These are phyloP conservation scores for Phymastichus coffea DNA, from an alignment of 1,140 invertebrate genomes.

Conservation along the genomic window DNA sequence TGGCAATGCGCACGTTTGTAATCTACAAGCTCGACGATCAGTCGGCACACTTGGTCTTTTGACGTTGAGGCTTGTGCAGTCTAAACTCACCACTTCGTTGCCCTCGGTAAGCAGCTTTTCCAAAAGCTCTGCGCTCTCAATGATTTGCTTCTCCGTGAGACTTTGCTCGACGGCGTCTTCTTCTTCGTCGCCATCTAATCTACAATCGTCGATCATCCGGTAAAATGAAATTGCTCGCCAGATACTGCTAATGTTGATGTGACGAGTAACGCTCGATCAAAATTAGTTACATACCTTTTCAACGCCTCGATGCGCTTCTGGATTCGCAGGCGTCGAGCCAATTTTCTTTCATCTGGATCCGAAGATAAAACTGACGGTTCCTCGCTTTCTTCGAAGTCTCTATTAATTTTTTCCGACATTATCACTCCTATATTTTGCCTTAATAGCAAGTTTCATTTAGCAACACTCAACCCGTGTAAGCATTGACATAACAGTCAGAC, in stretches of 20 bases:
- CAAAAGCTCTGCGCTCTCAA: slow-evolving; percentile 60
- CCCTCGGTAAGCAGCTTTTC: slow-evolving; percentile 66
- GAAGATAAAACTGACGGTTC: slow-evolving; percentile 58
- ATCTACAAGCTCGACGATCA: too few relatives aligned
- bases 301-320: slow-evolving; percentile 60
- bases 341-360: slow-evolving; percentile 64
- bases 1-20: slow-evolving; percentile 71
- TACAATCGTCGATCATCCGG: not conserved
- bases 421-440: too few relatives aligned
- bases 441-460: too few relatives aligned
- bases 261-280: too few relatives aligned
- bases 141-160: slow-evolving; percentile 61
- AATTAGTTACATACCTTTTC: slow-evolving; percentile 63
- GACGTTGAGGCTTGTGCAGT: too few relatives aligned
- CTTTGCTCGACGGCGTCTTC: slow-evolving; percentile 43
- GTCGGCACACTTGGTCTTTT: too few relatives aligned
- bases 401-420: not conserved
- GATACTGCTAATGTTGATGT: too few relatives aligned
- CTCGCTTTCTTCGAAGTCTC: slow-evolving; percentile 33
- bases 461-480: too few relatives aligned
- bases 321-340: slow-evolving; percentile 63
- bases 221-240: too few relatives aligned
- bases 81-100: slow-evolving; percentile 63
- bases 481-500: not conserved
- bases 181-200: slow-evolving; percentile 28